Evolutionary conservation across 1,140 invertebrate genomes (phyloP).

Genomic region (Drosophila funebris): DNA sequence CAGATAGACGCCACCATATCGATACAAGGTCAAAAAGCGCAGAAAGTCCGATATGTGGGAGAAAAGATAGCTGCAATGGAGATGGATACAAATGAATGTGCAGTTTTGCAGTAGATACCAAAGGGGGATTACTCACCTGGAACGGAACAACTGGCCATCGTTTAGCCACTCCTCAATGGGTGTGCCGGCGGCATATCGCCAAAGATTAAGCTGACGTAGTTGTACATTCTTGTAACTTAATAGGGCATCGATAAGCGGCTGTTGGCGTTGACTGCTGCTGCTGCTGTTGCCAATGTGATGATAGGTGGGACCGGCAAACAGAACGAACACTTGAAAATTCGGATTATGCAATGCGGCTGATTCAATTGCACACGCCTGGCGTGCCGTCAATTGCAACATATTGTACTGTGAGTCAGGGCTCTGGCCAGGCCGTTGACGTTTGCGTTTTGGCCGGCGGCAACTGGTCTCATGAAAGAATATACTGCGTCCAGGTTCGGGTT

Average conservation of each 20-base stretch:
- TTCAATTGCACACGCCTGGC: constrained; percentile 89
- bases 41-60: constrained; percentile 89
- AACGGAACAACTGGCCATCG: constrained; percentile 85
- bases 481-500: constrained; percentile 83
- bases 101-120: no score
- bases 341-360: constrained; percentile 87
- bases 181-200: constrained; percentile 86
- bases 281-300: constrained; percentile 45
- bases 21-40: constrained; percentile 89
- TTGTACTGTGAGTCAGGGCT: constrained; percentile 17
- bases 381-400: constrained; percentile 82
- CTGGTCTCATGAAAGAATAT: constrained; percentile 87
- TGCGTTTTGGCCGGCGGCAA: constrained; percentile 59
- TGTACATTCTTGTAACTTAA: constrained; percentile 86
- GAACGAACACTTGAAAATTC: constrained; percentile 85
- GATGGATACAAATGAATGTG: not conserved
- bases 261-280: not conserved
- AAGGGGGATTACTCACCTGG: constrained; percentile 79
- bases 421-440: constrained; percentile 9
- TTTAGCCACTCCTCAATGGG: constrained; percentile 87
- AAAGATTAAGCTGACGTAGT: constrained; percentile 85
- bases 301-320: constrained; percentile 85
- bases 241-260: constrained; percentile 82
- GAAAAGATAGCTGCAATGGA: constrained; percentile 63
- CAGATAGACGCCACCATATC: constrained; percentile 91